Evolutionary conservation across 2,797 vertebrate species (phyloP), one percentile per base, ranked within the genome.

Genomic region (Amphiprion clarkii): DNA sequence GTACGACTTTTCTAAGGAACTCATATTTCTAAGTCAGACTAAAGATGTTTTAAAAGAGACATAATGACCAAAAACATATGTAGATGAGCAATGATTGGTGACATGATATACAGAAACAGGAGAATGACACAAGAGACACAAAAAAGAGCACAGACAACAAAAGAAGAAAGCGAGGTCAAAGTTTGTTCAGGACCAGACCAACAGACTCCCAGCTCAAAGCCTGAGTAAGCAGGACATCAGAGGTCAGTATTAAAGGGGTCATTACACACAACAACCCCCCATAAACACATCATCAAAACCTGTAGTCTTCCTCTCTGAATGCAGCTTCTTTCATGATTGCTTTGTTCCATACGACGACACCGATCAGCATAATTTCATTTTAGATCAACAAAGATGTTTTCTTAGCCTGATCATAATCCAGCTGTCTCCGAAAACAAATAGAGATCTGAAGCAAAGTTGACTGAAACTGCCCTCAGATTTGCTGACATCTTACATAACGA

Each of bases 211-310:
- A 33, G 60, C 59, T 68, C 55, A 84, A 40, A 82, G 78, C 25
- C 78, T 72, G 78, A 83, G 65, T 78, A 83, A 87, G 77, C 74
- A 86, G 82, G 61, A 86, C 69, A 56, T 78, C 66, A 85, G 71
- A 81, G 85, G 86, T 86, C 76, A 88, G 48, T 69, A 84, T 76
- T 64, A 68, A 76, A 87, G 69, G 74, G 81, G 86, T 85, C 78
- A 81, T 80, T 78, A 78, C 71, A 84, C 83, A 85, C 57, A 75
- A 83, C 6, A n/a, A 65, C 67, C 67, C 62, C 46, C 61, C 49
- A 71, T 79, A 82, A 88, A 82, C 67, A 67, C 71, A 73, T 56
- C 59, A 79, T 51, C 53, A 72, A 62, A 56, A 48, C 44, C 64
- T 51, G 17, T 14, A 21, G 36, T 85, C 31, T 64, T 51, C 48